A percentile compares a stretch with the other conserved stretches of the same genome.
Conservation (phyloP, 2,888 invertebrate species). For the Cantharis rustica region DNA sequence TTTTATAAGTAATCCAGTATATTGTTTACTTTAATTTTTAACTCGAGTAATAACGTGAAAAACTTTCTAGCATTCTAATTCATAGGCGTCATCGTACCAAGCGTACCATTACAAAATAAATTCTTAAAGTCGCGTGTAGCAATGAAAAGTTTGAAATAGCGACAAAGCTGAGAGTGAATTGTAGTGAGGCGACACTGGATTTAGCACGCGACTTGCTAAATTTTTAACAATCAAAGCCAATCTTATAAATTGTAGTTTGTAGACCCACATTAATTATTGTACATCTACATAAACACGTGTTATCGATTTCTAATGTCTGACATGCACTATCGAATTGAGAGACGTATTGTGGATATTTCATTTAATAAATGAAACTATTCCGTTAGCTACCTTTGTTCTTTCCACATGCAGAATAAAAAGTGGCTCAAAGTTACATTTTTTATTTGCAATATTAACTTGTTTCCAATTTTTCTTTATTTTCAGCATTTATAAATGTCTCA, state of each 20-base stretch:
- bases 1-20: not conserved
- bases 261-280: slow-evolving; percentile 4
- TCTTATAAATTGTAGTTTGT: slow-evolving; percentile 19
- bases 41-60: slow-evolving; percentile 7
- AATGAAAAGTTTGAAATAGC: slow-evolving; percentile 8
- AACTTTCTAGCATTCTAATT: slow-evolving; percentile 7
- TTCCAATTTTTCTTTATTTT: not conserved
- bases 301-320: slow-evolving; percentile 20
- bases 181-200: slow-evolving; percentile 19
- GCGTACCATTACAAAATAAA: slow-evolving; percentile 28
- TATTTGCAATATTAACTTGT: not conserved
- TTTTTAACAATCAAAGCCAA: slow-evolving; percentile 16
- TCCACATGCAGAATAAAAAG: not conserved
- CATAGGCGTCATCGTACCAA: slow-evolving; percentile 22
- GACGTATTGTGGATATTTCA: not conserved
- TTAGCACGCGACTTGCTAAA: slow-evolving; percentile 25
- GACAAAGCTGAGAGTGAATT: slow-evolving; percentile 24
- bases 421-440: not conserved
- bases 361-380: not conserved
- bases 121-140: slow-evolving; percentile 26
- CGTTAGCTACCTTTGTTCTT: not conserved
- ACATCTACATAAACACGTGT: slow-evolving; percentile 12
- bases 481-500: not conserved
- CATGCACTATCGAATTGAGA: slow-evolving; percentile 13
- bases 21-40: slow-evolving; percentile 6